Base-by-base conservation (phyloP, 2,113 vertebrate species). In the Peromyscus leucopus region DNA sequence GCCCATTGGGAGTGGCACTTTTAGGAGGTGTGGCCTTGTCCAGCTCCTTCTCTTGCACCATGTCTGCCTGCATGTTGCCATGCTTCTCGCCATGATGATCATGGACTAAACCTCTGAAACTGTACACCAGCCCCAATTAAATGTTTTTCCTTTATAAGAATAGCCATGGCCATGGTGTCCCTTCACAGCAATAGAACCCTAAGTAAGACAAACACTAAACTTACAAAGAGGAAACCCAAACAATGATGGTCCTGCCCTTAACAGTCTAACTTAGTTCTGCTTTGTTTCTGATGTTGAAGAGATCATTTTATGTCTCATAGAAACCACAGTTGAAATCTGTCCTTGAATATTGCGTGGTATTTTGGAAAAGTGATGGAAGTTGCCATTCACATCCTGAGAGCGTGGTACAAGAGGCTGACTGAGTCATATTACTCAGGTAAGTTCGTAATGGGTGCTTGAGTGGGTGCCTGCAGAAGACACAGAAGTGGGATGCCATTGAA, bases 281-380 rank as follows among this genome's bases (percentile, higher is more conserved):
- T 80, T 93, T 74, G 9, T 57, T 89, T 95, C 76, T 86, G 91
- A 78, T 16, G 8, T 36, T 83, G 31, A 63, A 93, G 88, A 22
- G 61, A n/a, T 89, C 36, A 33, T 28, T 80, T 91, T 94, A 86
- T n/a, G 12, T 67, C 74, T 76, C 75, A 48, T 80, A 61, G 75
- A 84, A 80, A 96, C 78, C 85, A 59, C 42, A 33, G 10, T 16
- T 88, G 85, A 85, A 84, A 96, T 63, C 10, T 67, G 19, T 28
- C 31, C 33, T 78, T 89, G 46, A 71, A 36, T 91, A n/a, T 59
- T 48, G 19, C 2, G 42, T 6, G 11, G 19, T 28, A 42, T 72
- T 42, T 2, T 92, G 17, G 59, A 57, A 26, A 95, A 88, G 48
- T 19, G 5, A 21, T 4, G 24, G 15, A 93, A 51, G 74, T 11